Base-by-base conservation (phyloP, 2,888 invertebrate species). In the Machimus atricapillus region DNA sequence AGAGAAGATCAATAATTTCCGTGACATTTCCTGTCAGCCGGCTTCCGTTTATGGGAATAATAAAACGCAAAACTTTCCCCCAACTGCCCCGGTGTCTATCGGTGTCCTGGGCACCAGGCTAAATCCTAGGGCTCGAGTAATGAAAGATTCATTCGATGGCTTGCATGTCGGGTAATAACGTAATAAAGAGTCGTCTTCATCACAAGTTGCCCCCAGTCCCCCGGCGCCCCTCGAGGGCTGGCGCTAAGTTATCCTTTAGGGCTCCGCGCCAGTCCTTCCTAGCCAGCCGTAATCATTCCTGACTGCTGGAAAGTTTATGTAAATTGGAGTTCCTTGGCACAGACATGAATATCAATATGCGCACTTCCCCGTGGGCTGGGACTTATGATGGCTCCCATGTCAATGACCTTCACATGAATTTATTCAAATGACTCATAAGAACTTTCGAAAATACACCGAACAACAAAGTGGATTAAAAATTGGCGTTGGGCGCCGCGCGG, bases 381-480 rank as follows among this genome's bases (percentile, higher is more conserved):
- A 37, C 27, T 4, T 8, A 58, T 37, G 82, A 58, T 82, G 82
- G 14, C 19, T 37, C 82, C 82, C 37, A 82, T 58, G 82, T 82
- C 82, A 82, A 66, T 82, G 82, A 82, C 82, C 82, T 82, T 82
- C 82, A 66, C 82, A 37, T 81, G 52, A 81, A 81, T 56, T 56
- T 81, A 81, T 81, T 81, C 82, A 82, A 82, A 58, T 82, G 82
- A 82, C 56, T 82, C 82, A 82, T 82, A 82, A 82, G 34, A 40
- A 37, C 52, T 82, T 82, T 82, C 52, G n/a, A 12, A 58, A 66
- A 58, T 37, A 82, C n/a, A 37, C 37, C 52, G 66, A 66, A 46
- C 40, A 56, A 58, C 31, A 82, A 82, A 82, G 82, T 82, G 82
- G 82, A 82, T 82, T 82, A 82, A 82, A 82, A 82, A 82, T 82